phyloP scores from a whole-genome alignment of 30 jellyfish, hydroid and myxozoan genomes.

The Pelagia noctiluca region DNA sequence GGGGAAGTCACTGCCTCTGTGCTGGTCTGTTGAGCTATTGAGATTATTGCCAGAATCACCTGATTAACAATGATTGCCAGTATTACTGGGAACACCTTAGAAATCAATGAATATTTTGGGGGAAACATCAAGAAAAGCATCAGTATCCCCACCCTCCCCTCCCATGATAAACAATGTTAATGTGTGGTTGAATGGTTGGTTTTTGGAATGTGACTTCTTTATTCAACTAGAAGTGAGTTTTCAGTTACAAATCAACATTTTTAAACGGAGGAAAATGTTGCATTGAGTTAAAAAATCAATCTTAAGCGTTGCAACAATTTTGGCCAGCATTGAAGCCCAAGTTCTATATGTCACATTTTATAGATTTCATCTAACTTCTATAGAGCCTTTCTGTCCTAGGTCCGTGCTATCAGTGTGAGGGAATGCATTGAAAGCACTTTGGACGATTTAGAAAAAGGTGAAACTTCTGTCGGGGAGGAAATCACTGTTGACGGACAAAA shows the following conservation, averaged over 20 bases:
- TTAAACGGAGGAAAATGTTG: too few species aligned
- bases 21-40: too few species aligned
- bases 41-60: too few species aligned
- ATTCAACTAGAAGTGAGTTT: not conserved
- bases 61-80: too few species aligned
- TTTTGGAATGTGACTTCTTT: not conserved
- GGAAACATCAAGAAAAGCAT: too few species aligned
- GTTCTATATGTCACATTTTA: not conserved
- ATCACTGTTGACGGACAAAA: slow-evolving; percentile 77
- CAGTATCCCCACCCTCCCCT: too few species aligned
- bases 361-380: not conserved
- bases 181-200: too few species aligned
- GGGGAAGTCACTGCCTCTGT: too few species aligned
- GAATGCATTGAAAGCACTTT: slow-evolving; percentile 77
- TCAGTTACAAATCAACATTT: not conserved
- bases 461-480: slow-evolving; percentile 80
- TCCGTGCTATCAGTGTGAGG: slow-evolving; percentile 89
- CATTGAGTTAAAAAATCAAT: too few species aligned
- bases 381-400: slow-evolving; percentile 32
- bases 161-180: too few species aligned
- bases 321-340: not conserved
- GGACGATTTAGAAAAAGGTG: slow-evolving; percentile 72
- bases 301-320: not conserved
- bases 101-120: too few species aligned
- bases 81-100: too few species aligned